phyloP scores from a whole-genome alignment of 2,888 invertebrate species.

The Nomada hirtipes region DNA sequence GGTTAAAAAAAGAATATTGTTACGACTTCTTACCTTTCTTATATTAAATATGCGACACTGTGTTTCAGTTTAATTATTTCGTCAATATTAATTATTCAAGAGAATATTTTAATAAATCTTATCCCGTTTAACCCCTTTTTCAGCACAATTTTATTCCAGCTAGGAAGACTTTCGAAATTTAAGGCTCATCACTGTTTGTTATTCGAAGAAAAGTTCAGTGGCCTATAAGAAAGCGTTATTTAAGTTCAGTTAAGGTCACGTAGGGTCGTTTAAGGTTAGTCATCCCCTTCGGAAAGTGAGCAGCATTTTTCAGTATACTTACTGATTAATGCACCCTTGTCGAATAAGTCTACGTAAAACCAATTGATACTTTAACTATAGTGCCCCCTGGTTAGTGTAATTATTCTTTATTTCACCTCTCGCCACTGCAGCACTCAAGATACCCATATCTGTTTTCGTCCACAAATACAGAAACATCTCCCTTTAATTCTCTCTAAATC shows the following conservation, averaged over 20 bases:
- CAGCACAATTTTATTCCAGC: constrained; percentile 2
- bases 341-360: not conserved
- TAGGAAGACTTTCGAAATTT: not conserved
- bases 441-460: too few relatives aligned
- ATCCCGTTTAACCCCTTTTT: not conserved
- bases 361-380: not conserved
- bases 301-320: too few relatives aligned
- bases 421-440: too few relatives aligned
- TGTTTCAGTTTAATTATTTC: not conserved
- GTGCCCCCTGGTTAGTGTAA: too few relatives aligned
- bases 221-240: not conserved
- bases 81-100: not conserved
- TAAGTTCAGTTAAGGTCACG: not conserved
- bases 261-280: not conserved
- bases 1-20: too few relatives aligned
- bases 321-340: not conserved
- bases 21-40: too few relatives aligned
- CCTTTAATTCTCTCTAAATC: too few relatives aligned
- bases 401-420: too few relatives aligned
- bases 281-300: not conserved
- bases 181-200: not conserved
- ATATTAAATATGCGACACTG: too few relatives aligned
- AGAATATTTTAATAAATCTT: not conserved
- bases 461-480: too few relatives aligned
- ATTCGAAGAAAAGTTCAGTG: not conserved